Percentiles rank a stretch among this genome's conserved stretches.
phyloP scores from a whole-genome alignment of 2,113 vertebrate species.

The Eolophus roseicapilla region DNA sequence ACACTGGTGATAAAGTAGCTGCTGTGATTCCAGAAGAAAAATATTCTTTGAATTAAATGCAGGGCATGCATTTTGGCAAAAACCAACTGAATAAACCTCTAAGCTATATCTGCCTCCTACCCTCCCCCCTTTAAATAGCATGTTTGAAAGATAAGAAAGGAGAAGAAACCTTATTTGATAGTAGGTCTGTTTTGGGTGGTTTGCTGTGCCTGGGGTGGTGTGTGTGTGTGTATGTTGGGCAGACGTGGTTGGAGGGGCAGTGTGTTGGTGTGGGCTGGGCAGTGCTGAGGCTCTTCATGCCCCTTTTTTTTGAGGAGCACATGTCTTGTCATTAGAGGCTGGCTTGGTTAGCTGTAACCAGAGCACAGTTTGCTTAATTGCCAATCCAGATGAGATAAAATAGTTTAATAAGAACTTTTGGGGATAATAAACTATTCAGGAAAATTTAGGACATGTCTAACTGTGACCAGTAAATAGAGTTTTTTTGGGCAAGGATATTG shows the following conservation, averaged over 20 bases:
- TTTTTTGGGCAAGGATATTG: not conserved
- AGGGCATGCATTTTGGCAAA: not conserved
- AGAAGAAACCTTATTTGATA: not conserved
- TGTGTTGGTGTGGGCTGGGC: not conserved
- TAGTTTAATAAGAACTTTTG: slow-evolving; percentile 12
- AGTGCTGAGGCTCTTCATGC: not conserved
- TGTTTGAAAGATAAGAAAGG: not conserved
- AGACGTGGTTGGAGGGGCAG: not conserved
- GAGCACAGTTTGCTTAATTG: not conserved
- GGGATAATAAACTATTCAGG: not conserved
- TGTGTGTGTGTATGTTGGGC: not conserved
- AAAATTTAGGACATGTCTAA: not conserved
- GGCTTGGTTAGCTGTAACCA: not conserved
- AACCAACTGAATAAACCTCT: not conserved
- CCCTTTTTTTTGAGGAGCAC: not conserved
- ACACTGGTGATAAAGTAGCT: not conserved
- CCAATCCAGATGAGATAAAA: slow-evolving; percentile 13
- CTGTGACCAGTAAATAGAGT: not conserved
- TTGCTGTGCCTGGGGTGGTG: not conserved
- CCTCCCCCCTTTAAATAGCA: not conserved
- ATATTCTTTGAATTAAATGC: not conserved
- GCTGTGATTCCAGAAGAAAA: not conserved
- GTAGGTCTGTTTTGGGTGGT: not conserved
- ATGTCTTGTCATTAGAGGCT: not conserved
- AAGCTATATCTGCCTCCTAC: not conserved